A percentile compares a stretch with the other conserved stretches of the same genome.
Conservation (phyloP, 2,888 invertebrate genomes). For the Drosophila mimica region DNA sequence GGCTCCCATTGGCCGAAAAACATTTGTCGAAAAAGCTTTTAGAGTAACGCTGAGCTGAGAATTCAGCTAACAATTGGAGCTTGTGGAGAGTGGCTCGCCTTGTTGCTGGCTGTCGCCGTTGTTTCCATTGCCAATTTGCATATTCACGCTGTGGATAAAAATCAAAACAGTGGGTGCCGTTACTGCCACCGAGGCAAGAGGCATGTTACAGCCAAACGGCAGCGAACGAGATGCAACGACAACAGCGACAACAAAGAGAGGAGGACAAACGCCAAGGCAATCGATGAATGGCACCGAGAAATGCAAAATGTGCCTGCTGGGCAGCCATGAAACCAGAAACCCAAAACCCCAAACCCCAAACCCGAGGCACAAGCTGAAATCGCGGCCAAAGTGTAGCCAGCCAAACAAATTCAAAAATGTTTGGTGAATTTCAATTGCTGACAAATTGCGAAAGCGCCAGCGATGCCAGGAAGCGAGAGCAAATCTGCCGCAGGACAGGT, state of each 20-base stretch:
- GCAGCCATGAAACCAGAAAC: conserved; percentile 53
- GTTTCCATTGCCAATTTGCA: conserved; percentile 65
- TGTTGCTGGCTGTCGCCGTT: conserved; percentile 35
- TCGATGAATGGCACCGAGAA: conserved; percentile 67
- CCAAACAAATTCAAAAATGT: conserved; percentile 81
- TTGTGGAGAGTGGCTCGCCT: conserved; percentile 49
- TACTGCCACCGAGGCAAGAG: conserved; percentile 29
- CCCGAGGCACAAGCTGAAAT: conserved; percentile 41
- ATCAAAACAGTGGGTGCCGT: conserved; percentile 79
- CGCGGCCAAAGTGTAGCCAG: conserved; percentile 62
- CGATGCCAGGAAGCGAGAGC: conserved; percentile 39
- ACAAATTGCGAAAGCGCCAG: conserved; percentile 69
- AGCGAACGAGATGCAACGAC: conserved; percentile 57
- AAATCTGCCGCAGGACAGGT: conserved; percentile 49
- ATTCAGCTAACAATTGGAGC: conserved; percentile 41
- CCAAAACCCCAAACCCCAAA: conserved; percentile 32
- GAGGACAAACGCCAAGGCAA: conserved; percentile 44
- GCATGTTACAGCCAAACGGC: conserved; percentile 33
- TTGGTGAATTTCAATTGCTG: conserved; percentile 82
- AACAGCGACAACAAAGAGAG: conserved; percentile 21
- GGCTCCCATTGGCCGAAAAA: conserved; percentile 44
- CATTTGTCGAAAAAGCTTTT: conserved; percentile 57
- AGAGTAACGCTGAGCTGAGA: conserved; percentile 29
- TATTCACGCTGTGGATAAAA: conserved; percentile 80
- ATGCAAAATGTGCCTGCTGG: conserved; percentile 81